Evolutionary conservation across 2,888 invertebrate genomes (phyloP).

Genomic region (Pyrocoelia pectoralis): DNA sequence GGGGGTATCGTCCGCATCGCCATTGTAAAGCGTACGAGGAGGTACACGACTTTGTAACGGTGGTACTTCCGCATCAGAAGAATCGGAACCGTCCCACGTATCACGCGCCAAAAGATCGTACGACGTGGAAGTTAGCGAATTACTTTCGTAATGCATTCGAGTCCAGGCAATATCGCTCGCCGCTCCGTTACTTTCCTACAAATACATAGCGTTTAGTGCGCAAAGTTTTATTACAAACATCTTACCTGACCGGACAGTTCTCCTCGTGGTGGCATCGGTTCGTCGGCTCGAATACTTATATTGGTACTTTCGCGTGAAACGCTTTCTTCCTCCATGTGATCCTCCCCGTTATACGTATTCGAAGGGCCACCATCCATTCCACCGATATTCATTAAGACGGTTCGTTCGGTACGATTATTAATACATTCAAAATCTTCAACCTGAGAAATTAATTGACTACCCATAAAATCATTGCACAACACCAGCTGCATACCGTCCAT

Average conservation of each 20-base stretch:
- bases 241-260: conserved; percentile 84
- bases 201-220: conserved; percentile 2
- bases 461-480: conserved; percentile 52
- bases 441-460: conserved; percentile 51
- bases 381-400: conserved; percentile 55
- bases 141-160: conserved; percentile 72
- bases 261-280: conserved; percentile 86
- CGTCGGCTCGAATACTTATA: conserved; percentile 83
- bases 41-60: conserved; percentile 59
- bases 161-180: conserved; percentile 81
- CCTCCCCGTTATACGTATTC: conserved; percentile 40
- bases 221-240: not conserved
- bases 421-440: conserved; percentile 53
- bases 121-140: conserved; percentile 60
- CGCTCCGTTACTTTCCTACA: conserved; percentile 74
- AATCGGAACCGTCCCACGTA: conserved; percentile 73
- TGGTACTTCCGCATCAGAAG: conserved; percentile 65
- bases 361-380: conserved; percentile 44
- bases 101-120: conserved; percentile 74
- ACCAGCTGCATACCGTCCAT: conserved; percentile 61
- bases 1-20: conserved; percentile 46
- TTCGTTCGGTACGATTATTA: conserved; percentile 45
- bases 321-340: conserved; percentile 52
- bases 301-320: conserved; percentile 65
- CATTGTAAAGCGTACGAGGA: conserved; percentile 44